phyloP scores from a whole-genome alignment of 2,113 vertebrate genomes.

The Arizona elegans region DNA sequence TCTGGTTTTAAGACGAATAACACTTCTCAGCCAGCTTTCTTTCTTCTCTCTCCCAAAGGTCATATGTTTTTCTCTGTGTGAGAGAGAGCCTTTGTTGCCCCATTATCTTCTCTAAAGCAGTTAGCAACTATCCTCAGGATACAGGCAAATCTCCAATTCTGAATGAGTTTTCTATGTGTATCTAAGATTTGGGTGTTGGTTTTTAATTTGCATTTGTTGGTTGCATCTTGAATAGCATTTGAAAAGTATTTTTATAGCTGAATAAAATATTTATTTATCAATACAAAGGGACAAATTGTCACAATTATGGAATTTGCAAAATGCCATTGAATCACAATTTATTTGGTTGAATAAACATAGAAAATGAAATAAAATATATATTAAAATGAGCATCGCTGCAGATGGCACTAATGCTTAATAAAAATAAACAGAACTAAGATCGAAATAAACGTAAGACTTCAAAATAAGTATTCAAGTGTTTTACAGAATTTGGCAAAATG shows the following conservation, averaged over 20 bases:
- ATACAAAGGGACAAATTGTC: background rate
- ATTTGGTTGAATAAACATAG: constrained; percentile 50
- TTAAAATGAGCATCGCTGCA: constrained; percentile 56
- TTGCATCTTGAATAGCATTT: background rate
- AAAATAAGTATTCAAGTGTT: constrained; percentile 55
- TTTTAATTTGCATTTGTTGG: constrained; percentile 5
- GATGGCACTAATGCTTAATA: constrained; percentile 48
- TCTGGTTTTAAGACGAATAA: background rate
- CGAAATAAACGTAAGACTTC: constrained; percentile 60
- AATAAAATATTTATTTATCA: constrained; percentile 40
- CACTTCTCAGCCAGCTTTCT: background rate
- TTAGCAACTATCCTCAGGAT: background rate
- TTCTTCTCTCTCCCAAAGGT: background rate
- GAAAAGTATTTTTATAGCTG: background rate
- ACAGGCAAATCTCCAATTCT: background rate
- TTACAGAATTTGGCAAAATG: constrained; percentile 67
- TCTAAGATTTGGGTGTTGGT: background rate
- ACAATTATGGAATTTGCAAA: constrained; percentile 34
- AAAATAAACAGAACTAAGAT: constrained; percentile 66
- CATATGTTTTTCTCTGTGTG: background rate
- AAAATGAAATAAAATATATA: constrained; percentile 65
- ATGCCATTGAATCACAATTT: constrained; percentile 29
- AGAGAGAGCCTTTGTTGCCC: background rate
- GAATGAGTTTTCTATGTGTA: background rate
- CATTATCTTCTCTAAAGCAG: background rate